Percentiles rank a stretch among this genome's conserved stretches.
Conservation (phyloP, 2,113 vertebrate species). For the Takifugu flavidus region DNA sequence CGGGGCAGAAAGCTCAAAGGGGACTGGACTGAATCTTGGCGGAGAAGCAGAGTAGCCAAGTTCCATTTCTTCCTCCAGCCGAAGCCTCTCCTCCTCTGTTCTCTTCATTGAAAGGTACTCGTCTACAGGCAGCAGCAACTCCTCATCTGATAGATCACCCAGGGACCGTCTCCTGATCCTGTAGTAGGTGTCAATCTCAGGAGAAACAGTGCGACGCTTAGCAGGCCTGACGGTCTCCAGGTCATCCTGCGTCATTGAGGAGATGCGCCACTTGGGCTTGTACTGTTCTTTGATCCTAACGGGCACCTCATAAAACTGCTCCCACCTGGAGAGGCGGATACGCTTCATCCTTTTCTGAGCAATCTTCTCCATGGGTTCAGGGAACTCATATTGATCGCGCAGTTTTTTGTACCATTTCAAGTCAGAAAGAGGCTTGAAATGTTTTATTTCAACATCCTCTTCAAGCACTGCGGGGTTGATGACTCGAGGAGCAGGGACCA, state of each 20-base stretch:
- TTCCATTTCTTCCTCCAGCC: conserved; percentile 90
- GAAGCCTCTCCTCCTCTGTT: conserved; percentile 91
- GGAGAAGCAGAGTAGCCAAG: conserved; percentile 93
- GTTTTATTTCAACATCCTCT: conserved; percentile 90
- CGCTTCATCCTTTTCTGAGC: conserved; percentile 91
- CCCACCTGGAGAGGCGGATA: conserved; percentile 96
- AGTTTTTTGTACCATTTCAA: conserved; percentile 99
- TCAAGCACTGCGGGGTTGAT: conserved; percentile 75
- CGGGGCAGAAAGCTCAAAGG: conserved; percentile 89
- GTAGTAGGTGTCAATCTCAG: conserved; percentile 84
- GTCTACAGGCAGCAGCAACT: conserved; percentile 89
- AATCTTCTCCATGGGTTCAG: conserved; percentile 89
- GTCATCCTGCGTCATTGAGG: conserved; percentile 88
- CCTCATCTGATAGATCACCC: conserved; percentile 92
- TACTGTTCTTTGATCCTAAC: conserved; percentile 94
- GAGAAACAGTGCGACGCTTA: conserved; percentile 83
- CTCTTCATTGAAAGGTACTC: conserved; percentile 95
- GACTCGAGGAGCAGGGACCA: conserved; percentile 83
- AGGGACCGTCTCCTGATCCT: conserved; percentile 88
- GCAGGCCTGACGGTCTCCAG: conserved; percentile 94
- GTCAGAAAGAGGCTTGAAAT: conserved; percentile 92
- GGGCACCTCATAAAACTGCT: conserved; percentile 95
- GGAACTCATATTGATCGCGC: conserved; percentile 96
- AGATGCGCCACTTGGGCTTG: conserved; percentile 89
- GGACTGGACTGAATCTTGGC: conserved; percentile 89